Percentiles rank a stretch among this genome's conserved stretches.
Conservation (phyloP, 1,140 invertebrate genomes). For the Rhagoletis zephyria region DNA sequence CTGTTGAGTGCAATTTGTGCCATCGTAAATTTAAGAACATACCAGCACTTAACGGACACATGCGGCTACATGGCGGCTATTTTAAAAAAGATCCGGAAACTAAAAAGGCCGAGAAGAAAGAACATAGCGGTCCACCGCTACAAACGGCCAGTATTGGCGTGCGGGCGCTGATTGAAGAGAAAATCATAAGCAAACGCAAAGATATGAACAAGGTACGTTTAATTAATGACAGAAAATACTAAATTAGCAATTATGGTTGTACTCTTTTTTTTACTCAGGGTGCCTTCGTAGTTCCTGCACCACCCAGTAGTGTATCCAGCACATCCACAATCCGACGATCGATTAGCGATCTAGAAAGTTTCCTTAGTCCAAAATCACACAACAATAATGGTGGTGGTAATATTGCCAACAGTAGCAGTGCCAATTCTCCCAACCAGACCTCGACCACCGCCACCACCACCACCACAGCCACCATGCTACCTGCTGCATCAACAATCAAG, state of each 20-base stretch:
- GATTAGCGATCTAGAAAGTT: conserved; percentile 70
- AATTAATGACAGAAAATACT: no score
- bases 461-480: conserved; percentile 61
- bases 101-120: conserved; percentile 89
- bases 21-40: conserved; percentile 96
- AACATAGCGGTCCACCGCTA: conserved; percentile 83
- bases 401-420: conserved; percentile 61
- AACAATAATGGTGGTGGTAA: conserved; percentile 53
- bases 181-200: conserved; percentile 87
- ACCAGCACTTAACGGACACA: conserved; percentile 96
- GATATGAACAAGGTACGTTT: conserved; percentile 69
- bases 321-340: conserved; percentile 65
- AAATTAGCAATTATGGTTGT: not conserved
- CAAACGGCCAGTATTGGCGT: conserved; percentile 91
- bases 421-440: conserved; percentile 58
- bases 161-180: conserved; percentile 90
- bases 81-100: conserved; percentile 94
- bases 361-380: conserved; percentile 67
- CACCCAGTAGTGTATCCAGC: conserved; percentile 60
- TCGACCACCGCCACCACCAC: conserved; percentile 62
- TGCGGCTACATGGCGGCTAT: conserved; percentile 96
- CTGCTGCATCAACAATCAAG: conserved; percentile 68
- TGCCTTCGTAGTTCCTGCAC: conserved; percentile 71
- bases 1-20: conserved; percentile 94
- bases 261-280: conserved; percentile 60